Evolutionary conservation across 2,797 vertebrate genomes (phyloP).

Genomic region (Microchirus variegatus): DNA sequence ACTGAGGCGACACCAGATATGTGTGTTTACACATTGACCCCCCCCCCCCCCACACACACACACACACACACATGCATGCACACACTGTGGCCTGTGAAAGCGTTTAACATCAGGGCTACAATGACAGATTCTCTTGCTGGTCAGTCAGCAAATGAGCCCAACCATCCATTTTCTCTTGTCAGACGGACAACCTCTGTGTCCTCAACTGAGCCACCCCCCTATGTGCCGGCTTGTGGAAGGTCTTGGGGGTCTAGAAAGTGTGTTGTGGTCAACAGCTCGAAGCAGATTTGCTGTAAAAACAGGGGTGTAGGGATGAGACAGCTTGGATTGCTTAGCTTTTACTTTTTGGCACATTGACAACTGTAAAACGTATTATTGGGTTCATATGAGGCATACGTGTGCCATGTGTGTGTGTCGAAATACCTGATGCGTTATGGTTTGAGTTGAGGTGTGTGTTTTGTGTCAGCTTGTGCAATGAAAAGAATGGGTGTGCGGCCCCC

Average conservation of each 20-base stretch:
- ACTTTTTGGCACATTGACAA: conserved; percentile 43
- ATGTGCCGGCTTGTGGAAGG: conserved; percentile 43
- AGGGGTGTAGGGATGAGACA: background rate
- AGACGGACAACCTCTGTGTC: conserved; percentile 68
- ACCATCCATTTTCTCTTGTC: conserved; percentile 74
- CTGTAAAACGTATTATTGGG: conserved; percentile 52
- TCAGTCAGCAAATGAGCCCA: conserved; percentile 71
- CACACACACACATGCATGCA: conserved; percentile 39
- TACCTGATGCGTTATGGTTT: conserved; percentile 48
- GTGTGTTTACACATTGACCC: conserved; percentile 47
- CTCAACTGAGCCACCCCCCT: conserved; percentile 12
- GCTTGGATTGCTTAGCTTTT: conserved; percentile 16
- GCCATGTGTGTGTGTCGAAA: conserved; percentile 51
- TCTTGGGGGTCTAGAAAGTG: conserved; percentile 17
- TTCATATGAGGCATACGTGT: conserved; percentile 53
- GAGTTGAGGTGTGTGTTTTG: conserved; percentile 28
- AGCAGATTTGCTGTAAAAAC: conserved; percentile 20
- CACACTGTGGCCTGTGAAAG: conserved; percentile 74
- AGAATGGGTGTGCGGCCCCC: conserved; percentile 22
- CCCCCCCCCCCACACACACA: background rate
- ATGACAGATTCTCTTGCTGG: conserved; percentile 71
- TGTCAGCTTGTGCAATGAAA: conserved; percentile 25
- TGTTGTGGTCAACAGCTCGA: conserved; percentile 38
- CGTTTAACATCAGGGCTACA: conserved; percentile 60
- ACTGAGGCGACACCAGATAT: conserved; percentile 35